phyloP scores from a whole-genome alignment of 2,113 vertebrate species.

The Crotophaga sulcirostris region DNA sequence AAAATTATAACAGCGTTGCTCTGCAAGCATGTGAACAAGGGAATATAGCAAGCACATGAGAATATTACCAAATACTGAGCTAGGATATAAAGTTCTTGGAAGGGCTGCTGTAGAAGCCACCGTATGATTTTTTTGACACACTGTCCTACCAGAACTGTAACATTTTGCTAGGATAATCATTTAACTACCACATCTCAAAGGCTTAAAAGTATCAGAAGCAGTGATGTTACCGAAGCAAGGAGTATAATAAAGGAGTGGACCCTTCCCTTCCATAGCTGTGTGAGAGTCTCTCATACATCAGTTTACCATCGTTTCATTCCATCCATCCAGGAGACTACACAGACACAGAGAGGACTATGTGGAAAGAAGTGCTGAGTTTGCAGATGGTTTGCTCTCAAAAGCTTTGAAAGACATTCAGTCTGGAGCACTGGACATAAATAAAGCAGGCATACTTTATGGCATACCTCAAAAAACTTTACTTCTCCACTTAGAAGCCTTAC shows the following conservation, averaged over 20 bases:
- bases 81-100: slow-evolving; percentile 89
- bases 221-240: slow-evolving; percentile 99
- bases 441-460: slow-evolving; percentile 98
- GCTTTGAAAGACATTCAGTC: slow-evolving; percentile 99
- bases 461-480: slow-evolving; percentile 96
- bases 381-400: slow-evolving; percentile 99
- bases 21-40: slow-evolving; percentile 82
- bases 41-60: slow-evolving; percentile 80
- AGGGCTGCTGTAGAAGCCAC: slow-evolving; percentile 87
- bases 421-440: slow-evolving; percentile 96
- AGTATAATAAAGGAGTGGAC: slow-evolving; percentile 99
- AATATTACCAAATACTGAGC: slow-evolving; percentile 78
- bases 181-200: slow-evolving; percentile 84
- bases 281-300: slow-evolving; percentile 95
- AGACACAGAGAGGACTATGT: slow-evolving; percentile 94
- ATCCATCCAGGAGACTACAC: slow-evolving; percentile 99
- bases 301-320: slow-evolving; percentile 99
- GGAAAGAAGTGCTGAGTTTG: slow-evolving; percentile 99
- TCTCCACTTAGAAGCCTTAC: slow-evolving; percentile 91
- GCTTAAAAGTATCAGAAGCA: slow-evolving; percentile 91
- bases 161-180: slow-evolving; percentile 87
- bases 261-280: slow-evolving; percentile 93
- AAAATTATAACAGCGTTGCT: slow-evolving; percentile 80
- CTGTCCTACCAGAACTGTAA: slow-evolving; percentile 93
- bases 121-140: slow-evolving; percentile 88